Evolutionary conservation across 2,113 vertebrate genomes (phyloP).

Genomic region (Eubucco bourcierii): DNA sequence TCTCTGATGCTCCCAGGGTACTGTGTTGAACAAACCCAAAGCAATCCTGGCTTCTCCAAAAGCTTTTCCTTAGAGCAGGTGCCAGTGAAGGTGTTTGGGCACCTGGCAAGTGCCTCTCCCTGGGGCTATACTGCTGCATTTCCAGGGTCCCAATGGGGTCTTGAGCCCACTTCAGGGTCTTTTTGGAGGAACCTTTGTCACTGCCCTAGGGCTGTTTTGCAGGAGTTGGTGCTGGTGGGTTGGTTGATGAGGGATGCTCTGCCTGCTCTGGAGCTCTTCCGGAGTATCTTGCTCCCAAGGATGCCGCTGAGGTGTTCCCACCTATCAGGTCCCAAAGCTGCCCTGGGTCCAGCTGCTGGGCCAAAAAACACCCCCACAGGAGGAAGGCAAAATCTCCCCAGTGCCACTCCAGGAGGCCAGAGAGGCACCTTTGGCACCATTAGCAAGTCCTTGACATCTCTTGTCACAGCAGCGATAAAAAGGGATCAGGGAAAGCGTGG

Average conservation of each 20-base stretch:
- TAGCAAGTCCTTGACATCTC: conserved; percentile 54
- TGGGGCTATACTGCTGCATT: not conserved
- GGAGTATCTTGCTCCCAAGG: not conserved
- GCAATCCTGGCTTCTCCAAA: not conserved
- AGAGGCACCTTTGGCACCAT: conserved; percentile 17
- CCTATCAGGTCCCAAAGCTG: not conserved
- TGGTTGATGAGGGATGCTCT: not conserved
- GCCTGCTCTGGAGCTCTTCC: not conserved
- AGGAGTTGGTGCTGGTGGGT: not conserved
- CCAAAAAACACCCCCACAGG: accelerated
- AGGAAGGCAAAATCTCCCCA: not conserved
- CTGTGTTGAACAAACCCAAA: not conserved
- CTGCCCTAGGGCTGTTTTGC: not conserved
- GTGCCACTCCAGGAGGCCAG: not conserved
- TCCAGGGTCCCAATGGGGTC: not conserved
- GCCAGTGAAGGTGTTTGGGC: not conserved
- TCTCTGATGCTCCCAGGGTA: not conserved
- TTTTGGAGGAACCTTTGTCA: not conserved
- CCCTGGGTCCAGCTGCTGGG: accelerated
- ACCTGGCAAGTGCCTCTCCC: too few species aligned
- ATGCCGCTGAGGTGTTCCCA: not conserved
- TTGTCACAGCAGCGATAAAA: conserved; percentile 28
- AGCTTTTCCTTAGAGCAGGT: not conserved
- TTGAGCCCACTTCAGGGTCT: accelerated
- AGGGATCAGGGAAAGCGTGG: conserved; percentile 37